Evolutionary conservation across 30 jellyfish, hydroid and myxozoan species (phyloP).

Genomic region (Turritopsis rubra): DNA sequence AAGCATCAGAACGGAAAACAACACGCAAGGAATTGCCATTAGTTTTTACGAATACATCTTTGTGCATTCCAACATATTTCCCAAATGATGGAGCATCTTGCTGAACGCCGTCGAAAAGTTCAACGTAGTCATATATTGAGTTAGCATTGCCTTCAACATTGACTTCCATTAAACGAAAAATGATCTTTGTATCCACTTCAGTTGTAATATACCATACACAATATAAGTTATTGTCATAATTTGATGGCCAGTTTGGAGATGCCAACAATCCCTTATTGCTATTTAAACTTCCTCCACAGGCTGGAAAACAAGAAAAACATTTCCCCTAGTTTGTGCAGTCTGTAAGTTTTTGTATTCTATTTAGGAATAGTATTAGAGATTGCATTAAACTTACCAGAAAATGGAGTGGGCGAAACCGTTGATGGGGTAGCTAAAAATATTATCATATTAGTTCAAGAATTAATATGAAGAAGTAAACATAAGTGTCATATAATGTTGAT

Average conservation of each 20-base stretch:
- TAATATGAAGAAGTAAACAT: not conserved
- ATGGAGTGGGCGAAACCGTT: not conserved
- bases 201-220: slow-evolving; percentile 44
- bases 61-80: slow-evolving; percentile 24
- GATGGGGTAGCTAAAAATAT: not conserved
- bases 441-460: not conserved
- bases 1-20: slow-evolving; percentile 9
- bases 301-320: slow-evolving; percentile 29
- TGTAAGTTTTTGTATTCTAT: not conserved
- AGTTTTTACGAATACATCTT: not conserved
- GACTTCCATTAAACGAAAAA: slow-evolving; percentile 11
- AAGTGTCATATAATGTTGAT: too few species aligned
- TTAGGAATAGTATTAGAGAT: not conserved
- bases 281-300: slow-evolving; percentile 50
- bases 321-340: not conserved
- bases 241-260: slow-evolving; percentile 62
- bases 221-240: slow-evolving; percentile 28
- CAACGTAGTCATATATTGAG: slow-evolving; percentile 49
- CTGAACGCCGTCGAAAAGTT: slow-evolving; percentile 43
- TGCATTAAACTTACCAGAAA: not conserved
- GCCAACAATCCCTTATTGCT: slow-evolving; percentile 43
- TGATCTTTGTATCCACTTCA: slow-evolving; percentile 21
- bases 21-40: slow-evolving; percentile 3
- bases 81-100: slow-evolving; percentile 31
- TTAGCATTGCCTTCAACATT: slow-evolving; percentile 24